Evolutionary conservation across 2,888 invertebrate genomes (phyloP), one percentile per base, ranked within the genome.

Genomic region (Drosophila cognata): DNA sequence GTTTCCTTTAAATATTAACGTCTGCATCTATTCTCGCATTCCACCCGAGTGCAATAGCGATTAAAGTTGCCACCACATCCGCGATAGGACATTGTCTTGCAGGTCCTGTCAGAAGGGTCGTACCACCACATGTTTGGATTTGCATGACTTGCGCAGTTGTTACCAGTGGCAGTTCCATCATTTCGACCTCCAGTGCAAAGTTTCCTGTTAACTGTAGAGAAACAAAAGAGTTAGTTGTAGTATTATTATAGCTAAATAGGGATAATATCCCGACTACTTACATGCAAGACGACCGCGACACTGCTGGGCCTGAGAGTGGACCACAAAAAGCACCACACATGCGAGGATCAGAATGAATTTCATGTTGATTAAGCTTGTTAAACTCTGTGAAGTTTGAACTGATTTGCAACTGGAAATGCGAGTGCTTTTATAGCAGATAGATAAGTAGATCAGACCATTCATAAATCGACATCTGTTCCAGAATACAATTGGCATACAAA

Each of bases 271-370:
- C 8, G n/a, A 28, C 5, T 41, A 41, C 56, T 57, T 57, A 57
- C 56, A 0, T 5, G 21, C 0, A 21, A 52, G 13, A 33, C 52
- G n/a, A 21, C 52, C 52, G 5, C 31, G 31, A n/a, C 52, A 52
- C 31, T 6, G n/a, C 29, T 81, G 78, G n/a, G 65, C 56, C 25
- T 68, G 41, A 2, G 46, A 31, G 5, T 36, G n/a, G 31, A 10
- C 6, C 35, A 36, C 13, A 13, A 2, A 36, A 36, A 36, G 10
- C 16, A n/a, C 25, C 57, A 58, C 52, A 25, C 65, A 57, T 16
- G 62, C 52, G 41, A 72, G 56, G 38, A 81, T 21, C 10, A 66
- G 28, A 29, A 68, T 43, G 21, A 80, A 76, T 46, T 76, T 78
- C 76, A 78, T 79, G 25, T 62, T 36, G 13, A 16, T 6, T 16